Conservation (phyloP, 2,888 invertebrate genomes). For the Drosophila monieri region DNA sequence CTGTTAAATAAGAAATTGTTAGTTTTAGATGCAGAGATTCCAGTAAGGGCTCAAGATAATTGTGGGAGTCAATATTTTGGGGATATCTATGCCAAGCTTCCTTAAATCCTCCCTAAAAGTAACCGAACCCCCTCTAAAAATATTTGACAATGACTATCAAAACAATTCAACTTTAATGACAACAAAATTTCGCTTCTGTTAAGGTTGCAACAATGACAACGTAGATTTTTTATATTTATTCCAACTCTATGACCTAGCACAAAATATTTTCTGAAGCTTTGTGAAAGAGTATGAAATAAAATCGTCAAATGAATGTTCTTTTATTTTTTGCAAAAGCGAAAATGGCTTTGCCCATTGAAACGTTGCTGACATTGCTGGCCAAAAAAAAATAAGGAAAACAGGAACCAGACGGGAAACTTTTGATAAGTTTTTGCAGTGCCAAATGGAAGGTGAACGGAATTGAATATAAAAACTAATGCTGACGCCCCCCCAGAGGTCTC, state of each 20-base stretch:
- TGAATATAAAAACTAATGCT: slow-evolving; percentile 69
- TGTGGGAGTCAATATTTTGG: background rate
- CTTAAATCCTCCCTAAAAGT: background rate
- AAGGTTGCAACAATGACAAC: background rate
- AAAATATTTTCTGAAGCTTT: background rate
- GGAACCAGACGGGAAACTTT: slow-evolving; percentile 29
- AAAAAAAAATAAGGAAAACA: slow-evolving; percentile 29
- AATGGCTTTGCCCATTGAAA: slow-evolving; percentile 29
- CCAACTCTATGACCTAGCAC: background rate
- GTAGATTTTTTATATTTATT: background rate
- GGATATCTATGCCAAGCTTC: background rate
- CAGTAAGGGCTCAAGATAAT: no score
- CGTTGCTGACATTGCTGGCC: slow-evolving; percentile 38
- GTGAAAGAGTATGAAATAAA: slow-evolving; percentile 16
- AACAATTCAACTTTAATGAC: background rate
- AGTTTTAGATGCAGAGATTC: no score
- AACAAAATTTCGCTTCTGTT: background rate
- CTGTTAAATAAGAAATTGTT: no score
- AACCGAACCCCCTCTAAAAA: background rate
- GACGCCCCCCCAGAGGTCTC: slow-evolving; percentile 9
- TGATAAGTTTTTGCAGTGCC: slow-evolving; percentile 51
- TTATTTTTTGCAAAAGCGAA: slow-evolving; percentile 27
- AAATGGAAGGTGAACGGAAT: slow-evolving; percentile 55
- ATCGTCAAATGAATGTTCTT: slow-evolving; percentile 6
- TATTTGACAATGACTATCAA: background rate